Base-by-base conservation (phyloP, 2,888 invertebrate species). In the Alcis repandata region DNA sequence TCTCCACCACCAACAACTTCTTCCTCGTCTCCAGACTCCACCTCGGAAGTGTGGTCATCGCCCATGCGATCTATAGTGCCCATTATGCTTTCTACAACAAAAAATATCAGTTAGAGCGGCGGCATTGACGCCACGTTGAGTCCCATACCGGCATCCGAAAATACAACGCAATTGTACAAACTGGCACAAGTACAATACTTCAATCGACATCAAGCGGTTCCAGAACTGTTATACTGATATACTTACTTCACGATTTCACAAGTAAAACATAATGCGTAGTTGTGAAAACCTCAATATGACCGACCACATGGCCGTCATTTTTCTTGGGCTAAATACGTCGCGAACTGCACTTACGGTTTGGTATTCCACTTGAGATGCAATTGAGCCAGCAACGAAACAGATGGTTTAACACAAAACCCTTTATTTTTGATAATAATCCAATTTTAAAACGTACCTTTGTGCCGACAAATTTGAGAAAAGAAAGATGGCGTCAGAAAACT, bases 1-100 rank as follows among this genome's bases (percentile, higher is more conserved):
- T 92, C 91, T 45, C 94, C 94, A 57, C 94, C 94, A 52, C 94
- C 91, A 19, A 92, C 90, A 48, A 93, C 93, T 78, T 94, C 95
- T 73, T 95, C 95, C 61, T 96, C 95, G 68, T 95, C 96, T 40
- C 95, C 94, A 46, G 96, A 95, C 83, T 96, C 96, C 78, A 95
- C 89, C 70, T 95, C 95, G 65, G 95, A 95, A 67, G 95, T 94
- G 71, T 85, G 85, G 80, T 95, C 94, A 83, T 95, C 95, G 69
- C 94, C 95, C 79, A 94, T 94, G 75, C 94, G 95, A 82, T 96
- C 95, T 76, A 95, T 95, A 76, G 95, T 94, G 89, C 95, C 94
- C 96, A 96, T 96, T 85, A 75, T 87, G 70, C 71, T 73, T 79
- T 87, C 92, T 89, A 86, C 78, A 90, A 90, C 79, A 85, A 85